Base-by-base conservation (phyloP, 1,140 invertebrate genomes). In the Drosophila miranda region DNA sequence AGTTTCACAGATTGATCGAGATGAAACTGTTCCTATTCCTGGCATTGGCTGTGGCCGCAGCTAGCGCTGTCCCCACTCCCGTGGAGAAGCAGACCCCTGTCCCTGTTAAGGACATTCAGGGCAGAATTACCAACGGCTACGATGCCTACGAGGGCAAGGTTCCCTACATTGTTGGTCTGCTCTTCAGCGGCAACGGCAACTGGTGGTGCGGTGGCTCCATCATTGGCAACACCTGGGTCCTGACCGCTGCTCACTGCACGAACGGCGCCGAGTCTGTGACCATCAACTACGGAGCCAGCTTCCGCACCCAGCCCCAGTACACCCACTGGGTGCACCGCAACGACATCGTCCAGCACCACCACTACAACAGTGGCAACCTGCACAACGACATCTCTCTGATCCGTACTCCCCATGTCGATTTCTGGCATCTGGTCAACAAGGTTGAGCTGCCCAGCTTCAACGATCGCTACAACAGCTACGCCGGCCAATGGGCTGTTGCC, bases 171-270 rank as follows among this genome's bases (percentile, higher is more conserved):
- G 92, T 91, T 3, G 90, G 91, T 0, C 78, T 93, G 57, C 50
- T 44, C 8, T 87, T 92, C 75, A 81, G 90, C 44, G 86, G 64
- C n/a, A 71, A 71, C n/a, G 69, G 66, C 16, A 34, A 42, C 68
- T 70, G 86, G 81, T 92, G 92, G 86, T 95, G 94, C 78, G 94
- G 94, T 9, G 94, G 93, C 28, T 93, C 93, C 14, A 79, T 95
- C 55, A 92, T 94, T 38, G 91, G 90, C 55, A 74, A 90, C 59
- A 46, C 90, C 23, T 94, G 92, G 92, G 84, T 94, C 5, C 68
- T 94, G 38, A 93, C 93, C 6, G 93, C 94, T 19, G 94, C 93
- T n/a, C 94, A 95, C 73, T 94, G 94, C 77, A 70, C 60, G 28
- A 69, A 69, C 48, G 44, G 45, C 4, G 70, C 62, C 28, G 49